Conservation (phyloP, 2,888 invertebrate genomes). For the Thera britannica region DNA sequence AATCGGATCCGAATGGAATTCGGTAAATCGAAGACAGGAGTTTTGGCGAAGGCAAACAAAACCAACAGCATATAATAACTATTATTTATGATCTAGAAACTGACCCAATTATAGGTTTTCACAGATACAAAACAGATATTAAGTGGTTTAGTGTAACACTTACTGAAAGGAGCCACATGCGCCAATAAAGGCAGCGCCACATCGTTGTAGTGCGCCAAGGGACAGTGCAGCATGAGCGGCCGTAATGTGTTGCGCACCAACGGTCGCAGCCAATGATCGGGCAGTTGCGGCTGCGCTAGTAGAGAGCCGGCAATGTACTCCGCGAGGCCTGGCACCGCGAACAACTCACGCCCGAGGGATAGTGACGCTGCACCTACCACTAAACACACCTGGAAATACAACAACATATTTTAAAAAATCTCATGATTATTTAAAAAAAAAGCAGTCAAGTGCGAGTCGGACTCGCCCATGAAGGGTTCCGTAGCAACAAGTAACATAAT, state of each 20-base stretch:
- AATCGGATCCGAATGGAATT: too few relatives aligned
- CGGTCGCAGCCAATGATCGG: slow-evolving; percentile 93
- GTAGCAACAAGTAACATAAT: too few relatives aligned
- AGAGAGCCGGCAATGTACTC: slow-evolving; percentile 89
- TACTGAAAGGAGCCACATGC: slow-evolving; percentile 91
- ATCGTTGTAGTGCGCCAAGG: slow-evolving; percentile 90
- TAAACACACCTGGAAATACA: slow-evolving; percentile 82
- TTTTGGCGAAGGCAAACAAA: too few relatives aligned
- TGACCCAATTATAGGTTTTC: too few relatives aligned
- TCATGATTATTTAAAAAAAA: too few relatives aligned
- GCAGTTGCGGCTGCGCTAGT: slow-evolving; percentile 89
- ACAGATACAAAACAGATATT: too few relatives aligned
- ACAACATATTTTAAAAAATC: not conserved
- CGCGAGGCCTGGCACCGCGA: slow-evolving; percentile 90
- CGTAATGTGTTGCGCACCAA: slow-evolving; percentile 94
- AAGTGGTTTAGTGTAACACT: slow-evolving; percentile 60
- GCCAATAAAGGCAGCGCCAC: slow-evolving; percentile 92
- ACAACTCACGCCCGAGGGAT: slow-evolving; percentile 94
- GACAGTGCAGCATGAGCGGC: slow-evolving; percentile 94
- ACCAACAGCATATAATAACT: too few relatives aligned
- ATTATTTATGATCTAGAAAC: too few relatives aligned
- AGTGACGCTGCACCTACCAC: slow-evolving; percentile 87
- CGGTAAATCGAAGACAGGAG: too few relatives aligned
- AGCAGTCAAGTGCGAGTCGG: too few relatives aligned
- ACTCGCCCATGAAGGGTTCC: too few relatives aligned